Evolutionary conservation across 2,113 vertebrate genomes (phyloP).

Genomic region (Ailuropoda melanoleuca): DNA sequence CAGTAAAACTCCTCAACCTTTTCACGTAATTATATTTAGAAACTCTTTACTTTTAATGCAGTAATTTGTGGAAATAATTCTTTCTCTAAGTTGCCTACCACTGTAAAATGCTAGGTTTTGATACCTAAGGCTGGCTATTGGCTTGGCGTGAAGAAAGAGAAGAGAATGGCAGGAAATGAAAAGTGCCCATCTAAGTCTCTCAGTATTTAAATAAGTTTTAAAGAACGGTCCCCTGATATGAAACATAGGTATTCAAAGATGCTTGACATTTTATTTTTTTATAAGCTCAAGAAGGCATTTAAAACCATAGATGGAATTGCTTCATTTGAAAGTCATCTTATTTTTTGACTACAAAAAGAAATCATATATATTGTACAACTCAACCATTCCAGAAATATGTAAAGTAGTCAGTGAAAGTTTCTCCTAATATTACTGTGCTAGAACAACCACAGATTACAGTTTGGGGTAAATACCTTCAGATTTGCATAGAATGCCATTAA

Average conservation of each 20-base stretch:
- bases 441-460: neutral
- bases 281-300: conserved; percentile 19
- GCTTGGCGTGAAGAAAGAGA: neutral
- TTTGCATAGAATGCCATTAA: neutral
- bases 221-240: neutral
- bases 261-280: conserved; percentile 47
- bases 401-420: neutral
- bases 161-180: neutral
- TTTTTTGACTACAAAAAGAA: conserved; percentile 31
- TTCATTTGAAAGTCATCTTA: conserved; percentile 22
- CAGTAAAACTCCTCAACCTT: conserved; percentile 23
- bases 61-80: conserved; percentile 52
- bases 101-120: conserved; percentile 50
- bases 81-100: neutral
- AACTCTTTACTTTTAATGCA: conserved; percentile 25
- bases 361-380: neutral
- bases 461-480: neutral
- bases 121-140: neutral
- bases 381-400: neutral
- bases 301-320: neutral
- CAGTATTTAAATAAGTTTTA: conserved; percentile 29
- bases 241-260: conserved; percentile 46
- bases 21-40: conserved; percentile 42
- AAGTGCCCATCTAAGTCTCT: neutral
- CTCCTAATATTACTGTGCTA: neutral